Evolutionary conservation across 92 coral and sea anemone genomes (phyloP), one percentile per base, ranked within the genome.

Genomic region (Palythoa caribaeorum): DNA sequence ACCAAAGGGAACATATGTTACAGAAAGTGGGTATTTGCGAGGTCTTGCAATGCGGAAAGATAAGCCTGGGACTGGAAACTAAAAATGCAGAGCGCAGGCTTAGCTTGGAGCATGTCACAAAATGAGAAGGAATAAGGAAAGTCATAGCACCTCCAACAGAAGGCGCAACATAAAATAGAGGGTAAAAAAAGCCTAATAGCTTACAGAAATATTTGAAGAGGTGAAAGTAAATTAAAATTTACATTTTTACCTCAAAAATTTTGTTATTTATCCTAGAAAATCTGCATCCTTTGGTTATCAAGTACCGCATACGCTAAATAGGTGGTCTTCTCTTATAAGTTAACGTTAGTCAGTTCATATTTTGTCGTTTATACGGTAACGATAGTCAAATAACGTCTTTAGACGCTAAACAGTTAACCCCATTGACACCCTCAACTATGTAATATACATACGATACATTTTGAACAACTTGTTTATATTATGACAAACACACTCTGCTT

Each of bases 291-390:
- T 59, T 80, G 17, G 52, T 17, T 21, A 1, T 38, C n/a, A 80
- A 21, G 38, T 60, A 80, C 86, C 76, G 44, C 53, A 81, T 81
- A 81, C 86, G 52, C 76, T 37, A 65, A 60, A 81, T 57, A 81
- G 76, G 57, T 54, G 28, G 37, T 63, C 74, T 35, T 40, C 36
- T 62, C 36, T 81, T 62, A 81, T 81, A 81, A 28, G 28, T 28
- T 28, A 28, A 28, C 86, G 86, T 81, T 81, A 81, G 86, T 52
- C 76, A 81, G 77, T 81, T 81, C 48, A 38, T 81, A 81, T 81
- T 81, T 81, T 54, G 47, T 76, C 36, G 10, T 28, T 21, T 28
- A 28, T 28, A 28, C 28, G 28, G 28, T 28, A 28, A 28, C 28
- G 28, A 28, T 28, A 28, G 28, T 73, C 54, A 65, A 81, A 81